Percentiles rank a stretch among this genome's conserved stretches.
Evolutionary conservation across 2,888 invertebrate genomes (phyloP).

Genomic region (Polymixis flavicincta): DNA sequence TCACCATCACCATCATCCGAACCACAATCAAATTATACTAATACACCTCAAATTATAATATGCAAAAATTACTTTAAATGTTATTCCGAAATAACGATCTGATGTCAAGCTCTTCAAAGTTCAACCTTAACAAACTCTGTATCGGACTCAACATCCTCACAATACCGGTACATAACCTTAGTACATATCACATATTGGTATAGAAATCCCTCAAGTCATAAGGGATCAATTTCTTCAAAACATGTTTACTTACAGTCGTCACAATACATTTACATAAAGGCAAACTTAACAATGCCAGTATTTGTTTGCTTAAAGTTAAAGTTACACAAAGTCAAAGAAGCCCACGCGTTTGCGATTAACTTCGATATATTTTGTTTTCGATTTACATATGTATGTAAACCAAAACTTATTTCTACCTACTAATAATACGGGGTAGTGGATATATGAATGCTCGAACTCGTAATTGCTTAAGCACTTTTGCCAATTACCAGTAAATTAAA

Average conservation of each 20-base stretch:
- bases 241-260: slow-evolving; percentile 50
- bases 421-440: not conserved
- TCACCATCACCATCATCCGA: no score
- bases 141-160: slow-evolving; percentile 15
- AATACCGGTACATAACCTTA: slow-evolving; percentile 33
- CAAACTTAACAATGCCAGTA: slow-evolving; percentile 54
- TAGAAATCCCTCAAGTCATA: slow-evolving; percentile 58
- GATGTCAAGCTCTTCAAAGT: slow-evolving; percentile 27
- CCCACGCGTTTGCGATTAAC: slow-evolving; percentile 36
- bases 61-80: no score
- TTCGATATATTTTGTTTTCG: slow-evolving; percentile 35
- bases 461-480: not conserved
- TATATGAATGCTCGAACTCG: not conserved
- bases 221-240: slow-evolving; percentile 58
- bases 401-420: slow-evolving; percentile 3
- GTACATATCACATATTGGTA: slow-evolving; percentile 29
- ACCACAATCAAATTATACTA: no score
- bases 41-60: no score
- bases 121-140: slow-evolving; percentile 20
- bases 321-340: slow-evolving; percentile 59
- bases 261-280: slow-evolving; percentile 60
- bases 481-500: not conserved
- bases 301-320: slow-evolving; percentile 57
- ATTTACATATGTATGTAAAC: slow-evolving; percentile 27
- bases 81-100: slow-evolving; percentile 3